These are phyloP conservation scores for Drosophila rellima DNA, from an alignment of 2,888 invertebrate species.

Conservation along the genomic window DNA sequence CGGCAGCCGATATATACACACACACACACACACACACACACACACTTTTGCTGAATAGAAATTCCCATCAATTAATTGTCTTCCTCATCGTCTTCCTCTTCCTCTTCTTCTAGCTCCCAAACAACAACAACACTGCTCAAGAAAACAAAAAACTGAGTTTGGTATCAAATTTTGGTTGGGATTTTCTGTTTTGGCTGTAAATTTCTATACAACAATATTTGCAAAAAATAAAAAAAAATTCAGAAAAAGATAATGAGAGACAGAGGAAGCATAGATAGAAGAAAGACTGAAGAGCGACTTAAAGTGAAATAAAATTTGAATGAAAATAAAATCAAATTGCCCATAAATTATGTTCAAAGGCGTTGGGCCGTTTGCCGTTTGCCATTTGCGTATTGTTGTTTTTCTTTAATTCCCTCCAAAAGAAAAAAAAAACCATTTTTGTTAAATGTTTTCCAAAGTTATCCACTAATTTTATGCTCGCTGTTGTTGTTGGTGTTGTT, in stretches of 20 bases:
- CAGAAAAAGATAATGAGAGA: conserved; percentile 6
- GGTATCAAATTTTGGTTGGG: conserved; percentile 18
- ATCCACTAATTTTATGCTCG: conserved; percentile 51
- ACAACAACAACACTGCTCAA: conserved; percentile 15
- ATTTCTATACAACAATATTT: conserved; percentile 61
- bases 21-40: conserved; percentile 25
- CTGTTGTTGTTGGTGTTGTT: conserved; percentile 15
- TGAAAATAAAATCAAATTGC: conserved; percentile 76
- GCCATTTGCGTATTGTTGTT: conserved; percentile 9
- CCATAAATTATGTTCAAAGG: conserved; percentile 80
- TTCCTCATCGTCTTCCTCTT: conserved; percentile 35
- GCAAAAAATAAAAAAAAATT: conserved; percentile 30
- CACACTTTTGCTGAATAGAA: conserved; percentile 63
- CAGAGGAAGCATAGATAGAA: background rate
- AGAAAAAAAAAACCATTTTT: conserved; percentile 19
- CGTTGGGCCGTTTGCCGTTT: conserved; percentile 57
- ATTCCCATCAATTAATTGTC: conserved; percentile 78
- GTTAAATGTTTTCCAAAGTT: conserved; percentile 45
- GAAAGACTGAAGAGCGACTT: conserved; percentile 25
- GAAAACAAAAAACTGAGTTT: conserved; percentile 11
- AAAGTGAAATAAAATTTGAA: conserved; percentile 75
- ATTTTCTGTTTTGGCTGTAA: conserved; percentile 46
- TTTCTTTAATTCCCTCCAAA: conserved; percentile 18
- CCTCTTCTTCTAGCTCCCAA: conserved; percentile 16
- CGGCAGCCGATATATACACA: conserved; percentile 58